phyloP scores from a whole-genome alignment of 2,888 invertebrate species.

The Orchestes rusci region DNA sequence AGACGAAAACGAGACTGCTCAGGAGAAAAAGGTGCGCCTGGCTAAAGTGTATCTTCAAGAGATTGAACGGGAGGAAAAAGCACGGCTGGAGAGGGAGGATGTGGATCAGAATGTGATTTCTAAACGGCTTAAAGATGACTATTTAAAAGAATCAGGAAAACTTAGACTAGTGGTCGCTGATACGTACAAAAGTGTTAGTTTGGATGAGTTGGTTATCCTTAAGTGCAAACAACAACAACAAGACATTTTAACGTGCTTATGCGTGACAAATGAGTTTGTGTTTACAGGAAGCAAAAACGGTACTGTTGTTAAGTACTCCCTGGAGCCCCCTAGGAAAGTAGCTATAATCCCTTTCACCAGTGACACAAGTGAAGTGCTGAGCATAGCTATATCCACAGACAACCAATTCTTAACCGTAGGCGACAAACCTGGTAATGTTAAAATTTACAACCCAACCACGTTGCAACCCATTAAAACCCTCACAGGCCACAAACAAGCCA shows the following conservation, averaged over 20 bases:
- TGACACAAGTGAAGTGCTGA: slow-evolving; percentile 46
- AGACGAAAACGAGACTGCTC: slow-evolving; percentile 72
- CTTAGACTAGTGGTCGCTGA: slow-evolving; percentile 69
- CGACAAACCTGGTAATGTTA: slow-evolving; percentile 59
- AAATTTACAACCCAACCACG: slow-evolving; percentile 76
- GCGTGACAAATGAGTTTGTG: slow-evolving; percentile 60
- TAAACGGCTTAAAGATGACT: slow-evolving; percentile 75
- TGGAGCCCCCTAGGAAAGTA: slow-evolving; percentile 57
- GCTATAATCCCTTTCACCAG: slow-evolving; percentile 46
- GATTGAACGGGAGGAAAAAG: slow-evolving; percentile 73
- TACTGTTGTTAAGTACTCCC: slow-evolving; percentile 75
- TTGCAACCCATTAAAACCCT: slow-evolving; percentile 73
- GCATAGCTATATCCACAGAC: slow-evolving; percentile 70
- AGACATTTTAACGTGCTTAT: slow-evolving; percentile 71
- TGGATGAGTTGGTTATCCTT: slow-evolving; percentile 45
- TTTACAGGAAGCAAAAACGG: slow-evolving; percentile 88
- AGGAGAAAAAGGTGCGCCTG: slow-evolving; percentile 82
- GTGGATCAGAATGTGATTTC: slow-evolving; percentile 60
- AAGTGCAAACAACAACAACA: slow-evolving; percentile 75
- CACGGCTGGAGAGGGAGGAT: slow-evolving; percentile 59
- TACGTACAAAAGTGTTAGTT: slow-evolving; percentile 45
- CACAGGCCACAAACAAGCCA: slow-evolving; percentile 65
- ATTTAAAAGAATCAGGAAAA: slow-evolving; percentile 78
- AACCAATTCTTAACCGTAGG: slow-evolving; percentile 73
- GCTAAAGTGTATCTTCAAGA: slow-evolving; percentile 86